Evolutionary conservation across 2,888 invertebrate genomes (phyloP).

Genomic region (Spisula subtruncata): DNA sequence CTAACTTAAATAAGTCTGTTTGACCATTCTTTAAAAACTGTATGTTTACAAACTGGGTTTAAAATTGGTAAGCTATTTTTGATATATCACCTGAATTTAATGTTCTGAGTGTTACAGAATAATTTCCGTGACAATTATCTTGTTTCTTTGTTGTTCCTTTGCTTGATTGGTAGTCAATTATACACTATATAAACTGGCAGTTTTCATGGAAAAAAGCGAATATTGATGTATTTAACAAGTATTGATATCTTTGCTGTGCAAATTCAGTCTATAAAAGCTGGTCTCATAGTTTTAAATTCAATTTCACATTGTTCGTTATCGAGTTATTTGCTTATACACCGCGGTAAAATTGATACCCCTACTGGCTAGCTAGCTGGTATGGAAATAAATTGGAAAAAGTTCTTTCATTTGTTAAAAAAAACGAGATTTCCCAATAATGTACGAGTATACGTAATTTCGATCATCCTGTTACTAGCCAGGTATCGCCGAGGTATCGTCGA

Average conservation of each 20-base stretch:
- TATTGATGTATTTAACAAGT: constrained; percentile 37
- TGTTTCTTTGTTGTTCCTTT: background rate
- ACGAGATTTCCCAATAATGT: constrained; percentile 43
- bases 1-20: too few relatives aligned
- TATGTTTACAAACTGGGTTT: too few relatives aligned
- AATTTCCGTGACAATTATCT: background rate
- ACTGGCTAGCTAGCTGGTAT: constrained; percentile 27
- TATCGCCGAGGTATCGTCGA: constrained; percentile 38
- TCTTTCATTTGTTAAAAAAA: constrained; percentile 25
- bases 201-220: constrained; percentile 51
- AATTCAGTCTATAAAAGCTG: constrained; percentile 35
- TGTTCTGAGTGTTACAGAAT: background rate
- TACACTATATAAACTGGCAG: constrained; percentile 14
- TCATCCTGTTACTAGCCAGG: constrained; percentile 21
- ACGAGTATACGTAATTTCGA: constrained; percentile 27
- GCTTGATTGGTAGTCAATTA: background rate
- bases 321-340: constrained; percentile 58
- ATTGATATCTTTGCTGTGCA: background rate
- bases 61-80: too few relatives aligned
- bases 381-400: constrained; percentile 42
- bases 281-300: constrained; percentile 56
- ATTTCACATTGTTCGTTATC: constrained; percentile 57
- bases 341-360: constrained; percentile 36
- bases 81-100: background rate
- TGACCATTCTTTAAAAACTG: too few relatives aligned